Percentiles rank a stretch among this genome's conserved stretches.
These are phyloP conservation scores for Cataglyphis hispanica DNA, from an alignment of 1,140 invertebrate genomes.

Conservation along the genomic window DNA sequence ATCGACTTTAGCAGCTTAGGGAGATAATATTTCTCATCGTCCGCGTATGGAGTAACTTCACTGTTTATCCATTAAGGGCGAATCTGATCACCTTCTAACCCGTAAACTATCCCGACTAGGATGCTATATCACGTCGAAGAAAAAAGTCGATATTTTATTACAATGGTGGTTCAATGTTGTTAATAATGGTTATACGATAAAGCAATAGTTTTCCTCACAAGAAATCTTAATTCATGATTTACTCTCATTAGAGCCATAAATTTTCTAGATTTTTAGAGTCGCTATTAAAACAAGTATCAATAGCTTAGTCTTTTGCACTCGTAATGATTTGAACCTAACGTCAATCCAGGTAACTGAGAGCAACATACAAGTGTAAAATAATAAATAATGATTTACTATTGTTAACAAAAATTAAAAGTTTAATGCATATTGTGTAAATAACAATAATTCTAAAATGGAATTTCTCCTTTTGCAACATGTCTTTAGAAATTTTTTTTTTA, in stretches of 20 bases:
- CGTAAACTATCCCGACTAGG: constrained; percentile 10
- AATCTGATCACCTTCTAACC: constrained; percentile 51
- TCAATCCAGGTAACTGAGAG: no score
- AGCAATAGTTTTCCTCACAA: not conserved
- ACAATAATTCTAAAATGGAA: not conserved
- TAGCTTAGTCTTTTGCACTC: not conserved
- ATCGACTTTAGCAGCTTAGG: constrained; percentile 57
- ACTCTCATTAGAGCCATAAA: not conserved
- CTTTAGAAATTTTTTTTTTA: not conserved
- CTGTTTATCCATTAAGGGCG: constrained; percentile 60
- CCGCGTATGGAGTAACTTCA: constrained; percentile 51
- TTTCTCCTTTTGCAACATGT: not conserved
- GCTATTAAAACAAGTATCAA: not conserved
- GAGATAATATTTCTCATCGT: constrained; percentile 59
- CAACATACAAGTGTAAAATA: not conserved
- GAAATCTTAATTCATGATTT: constrained; percentile 1
- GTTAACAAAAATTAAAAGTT: not conserved
- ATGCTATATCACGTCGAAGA: constrained; percentile 12
- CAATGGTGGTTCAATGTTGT: constrained; percentile 10
- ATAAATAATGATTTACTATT: constrained; percentile 2
- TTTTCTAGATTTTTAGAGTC: not conserved
- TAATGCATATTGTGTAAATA: not conserved
- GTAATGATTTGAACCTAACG: no score
- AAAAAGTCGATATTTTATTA: constrained; percentile 50
- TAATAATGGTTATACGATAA: constrained; percentile 6